Percentiles rank a stretch among this genome's conserved stretches.
These are phyloP conservation scores for Drosophila mercatorum DNA, from an alignment of 2,888 invertebrate species.

Conservation along the genomic window DNA sequence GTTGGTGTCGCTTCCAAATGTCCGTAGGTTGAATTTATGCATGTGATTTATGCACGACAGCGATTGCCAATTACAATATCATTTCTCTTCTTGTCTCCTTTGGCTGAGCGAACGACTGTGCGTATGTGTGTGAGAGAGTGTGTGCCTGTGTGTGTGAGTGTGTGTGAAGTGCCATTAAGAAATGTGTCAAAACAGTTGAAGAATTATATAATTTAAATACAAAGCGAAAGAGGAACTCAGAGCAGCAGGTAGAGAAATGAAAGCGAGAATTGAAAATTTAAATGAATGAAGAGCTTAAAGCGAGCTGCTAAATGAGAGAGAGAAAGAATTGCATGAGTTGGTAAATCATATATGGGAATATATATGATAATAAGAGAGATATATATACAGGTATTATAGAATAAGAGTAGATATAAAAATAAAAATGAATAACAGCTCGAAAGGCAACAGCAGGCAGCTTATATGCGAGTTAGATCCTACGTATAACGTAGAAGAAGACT, in stretches of 20 bases:
- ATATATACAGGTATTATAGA: too few species aligned
- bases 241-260: conserved; percentile 30
- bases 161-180: conserved; percentile 72
- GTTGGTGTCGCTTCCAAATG: conserved; percentile 68
- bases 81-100: conserved; percentile 72
- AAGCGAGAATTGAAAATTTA: not conserved
- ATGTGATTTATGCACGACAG: conserved; percentile 80
- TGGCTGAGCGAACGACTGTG: conserved; percentile 7
- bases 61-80: conserved; percentile 81
- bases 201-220: conserved; percentile 69
- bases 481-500: too few species aligned
- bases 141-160: conserved; percentile 24
- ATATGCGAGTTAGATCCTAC: too few species aligned
- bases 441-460: too few species aligned
- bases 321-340: too few species aligned
- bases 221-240: not conserved
- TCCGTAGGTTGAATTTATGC: conserved; percentile 77
- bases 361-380: too few species aligned
- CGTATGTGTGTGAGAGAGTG: conserved; percentile 7
- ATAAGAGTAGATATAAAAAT: too few species aligned
- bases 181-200: conserved; percentile 79
- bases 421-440: too few species aligned
- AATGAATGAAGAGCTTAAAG: not conserved
- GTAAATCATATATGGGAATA: not conserved
- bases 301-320: not conserved